Evolutionary conservation across 30 jellyfish, hydroid and myxozoan species (phyloP).

Genomic region (Aurelia sp.): DNA sequence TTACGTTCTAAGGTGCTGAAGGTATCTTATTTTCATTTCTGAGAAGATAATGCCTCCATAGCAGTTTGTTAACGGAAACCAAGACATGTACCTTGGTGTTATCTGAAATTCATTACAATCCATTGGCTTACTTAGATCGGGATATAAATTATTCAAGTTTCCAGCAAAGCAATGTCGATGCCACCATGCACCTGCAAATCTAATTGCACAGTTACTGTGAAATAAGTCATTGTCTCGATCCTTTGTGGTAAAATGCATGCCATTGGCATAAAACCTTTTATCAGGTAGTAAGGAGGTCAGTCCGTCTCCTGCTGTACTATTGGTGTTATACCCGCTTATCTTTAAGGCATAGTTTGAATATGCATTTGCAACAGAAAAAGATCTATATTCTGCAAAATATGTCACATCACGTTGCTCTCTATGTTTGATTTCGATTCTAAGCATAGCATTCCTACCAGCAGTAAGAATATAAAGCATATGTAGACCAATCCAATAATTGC

Average conservation of each 20-base stretch:
- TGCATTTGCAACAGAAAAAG: conserved; percentile 32
- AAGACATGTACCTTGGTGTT: too few species aligned
- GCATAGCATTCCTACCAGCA: conserved; percentile 9
- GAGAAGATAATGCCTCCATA: neutral
- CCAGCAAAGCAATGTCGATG: neutral
- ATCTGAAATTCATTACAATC: too few species aligned
- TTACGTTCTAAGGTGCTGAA: too few species aligned
- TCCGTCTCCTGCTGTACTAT: conserved; percentile 39
- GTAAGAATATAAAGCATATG: conserved; percentile 28
- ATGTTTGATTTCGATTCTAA: conserved; percentile 33
- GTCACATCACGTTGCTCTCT: neutral
- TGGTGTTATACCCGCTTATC: conserved; percentile 30
- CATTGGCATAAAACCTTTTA: too few species aligned
- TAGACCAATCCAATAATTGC: conserved; percentile 45
- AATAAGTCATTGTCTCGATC: conserved; percentile 8
- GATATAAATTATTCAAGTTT: neutral
- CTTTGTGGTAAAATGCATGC: neutral
- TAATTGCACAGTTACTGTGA: neutral
- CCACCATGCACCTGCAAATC: conserved; percentile 25
- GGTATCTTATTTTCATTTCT: neutral
- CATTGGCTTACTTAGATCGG: neutral
- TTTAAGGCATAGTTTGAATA: conserved; percentile 18
- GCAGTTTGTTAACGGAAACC: too few species aligned
- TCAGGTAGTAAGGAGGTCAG: too few species aligned
- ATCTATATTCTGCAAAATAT: conserved; percentile 37